phyloP scores from a whole-genome alignment of 2,113 vertebrate species.

The Neomonachus schauinslandi region DNA sequence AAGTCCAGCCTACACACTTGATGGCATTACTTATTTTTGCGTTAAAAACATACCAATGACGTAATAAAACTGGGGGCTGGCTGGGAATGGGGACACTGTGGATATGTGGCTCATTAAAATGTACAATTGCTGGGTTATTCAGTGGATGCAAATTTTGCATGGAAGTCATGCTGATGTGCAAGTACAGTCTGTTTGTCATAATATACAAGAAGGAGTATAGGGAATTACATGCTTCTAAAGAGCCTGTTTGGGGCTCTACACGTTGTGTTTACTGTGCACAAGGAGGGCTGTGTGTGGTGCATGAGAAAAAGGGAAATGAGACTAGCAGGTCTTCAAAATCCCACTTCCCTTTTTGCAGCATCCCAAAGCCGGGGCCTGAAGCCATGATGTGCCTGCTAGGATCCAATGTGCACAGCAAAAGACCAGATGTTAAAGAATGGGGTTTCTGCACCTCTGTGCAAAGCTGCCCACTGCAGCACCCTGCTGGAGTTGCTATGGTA shows the following conservation, averaged over 20 bases:
- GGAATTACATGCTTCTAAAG: slow-evolving; percentile 22
- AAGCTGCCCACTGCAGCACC: slow-evolving; percentile 62
- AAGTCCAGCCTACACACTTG: slow-evolving; percentile 5
- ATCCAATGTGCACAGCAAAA: background rate
- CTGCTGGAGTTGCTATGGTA: slow-evolving; percentile 77
- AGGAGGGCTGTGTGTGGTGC: background rate
- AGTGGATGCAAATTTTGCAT: background rate
- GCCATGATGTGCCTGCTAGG: background rate
- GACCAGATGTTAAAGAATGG: slow-evolving; percentile 40
- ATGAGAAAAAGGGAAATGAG: background rate
- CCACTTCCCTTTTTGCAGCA: background rate
- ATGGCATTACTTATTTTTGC: slow-evolving; percentile 54
- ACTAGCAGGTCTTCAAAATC: background rate
- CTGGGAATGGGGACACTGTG: background rate
- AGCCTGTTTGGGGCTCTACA: background rate
- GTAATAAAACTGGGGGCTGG: background rate
- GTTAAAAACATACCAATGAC: slow-evolving; percentile 5
- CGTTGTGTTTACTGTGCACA: background rate
- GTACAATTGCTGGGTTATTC: slow-evolving; percentile 16
- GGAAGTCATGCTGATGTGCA: slow-evolving; percentile 24
- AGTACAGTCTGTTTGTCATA: slow-evolving; percentile 37
- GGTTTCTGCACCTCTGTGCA: slow-evolving; percentile 46
- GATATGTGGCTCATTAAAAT: background rate
- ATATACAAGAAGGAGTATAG: background rate
- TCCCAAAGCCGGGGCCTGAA: background rate